Evolutionary conservation across 2,113 vertebrate species (phyloP).

Genomic region (Elanoides forficatus): DNA sequence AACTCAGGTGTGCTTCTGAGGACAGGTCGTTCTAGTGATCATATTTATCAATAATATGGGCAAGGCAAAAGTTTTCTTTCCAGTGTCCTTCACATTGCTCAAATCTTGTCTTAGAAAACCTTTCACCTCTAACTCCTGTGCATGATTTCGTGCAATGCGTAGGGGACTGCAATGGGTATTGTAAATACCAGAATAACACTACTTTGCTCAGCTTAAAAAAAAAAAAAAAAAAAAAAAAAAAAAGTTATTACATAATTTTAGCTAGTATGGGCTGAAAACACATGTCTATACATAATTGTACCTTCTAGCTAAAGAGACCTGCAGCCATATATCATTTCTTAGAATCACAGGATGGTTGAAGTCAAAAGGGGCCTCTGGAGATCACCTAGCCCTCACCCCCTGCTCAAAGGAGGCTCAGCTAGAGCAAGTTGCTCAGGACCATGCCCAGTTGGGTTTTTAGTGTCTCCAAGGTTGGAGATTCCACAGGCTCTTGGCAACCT

Average conservation of each 20-base stretch:
- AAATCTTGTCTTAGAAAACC: background rate
- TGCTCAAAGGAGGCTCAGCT: background rate
- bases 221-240: background rate
- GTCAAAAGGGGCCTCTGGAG: background rate
- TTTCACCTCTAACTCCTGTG: background rate
- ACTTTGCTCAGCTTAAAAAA: background rate
- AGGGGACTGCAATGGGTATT: background rate
- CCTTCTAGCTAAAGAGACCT: background rate
- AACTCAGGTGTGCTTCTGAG: background rate
- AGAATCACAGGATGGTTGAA: background rate
- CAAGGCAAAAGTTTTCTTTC: background rate
- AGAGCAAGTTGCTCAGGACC: background rate
- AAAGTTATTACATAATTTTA: background rate
- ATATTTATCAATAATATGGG: background rate
- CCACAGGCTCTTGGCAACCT: background rate
- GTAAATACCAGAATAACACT: background rate
- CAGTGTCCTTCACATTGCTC: background rate
- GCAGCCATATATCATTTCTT: background rate
- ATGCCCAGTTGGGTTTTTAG: fast-evolving
- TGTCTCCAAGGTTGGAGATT: background rate
- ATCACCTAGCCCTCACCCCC: too few species aligned
- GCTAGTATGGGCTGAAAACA: background rate
- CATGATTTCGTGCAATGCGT: background rate
- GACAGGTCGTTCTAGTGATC: background rate
- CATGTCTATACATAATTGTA: background rate